Evolutionary conservation across 1,140 invertebrate species (phyloP), one percentile per base, ranked within the genome.

Genomic region (Micrasema longulum): DNA sequence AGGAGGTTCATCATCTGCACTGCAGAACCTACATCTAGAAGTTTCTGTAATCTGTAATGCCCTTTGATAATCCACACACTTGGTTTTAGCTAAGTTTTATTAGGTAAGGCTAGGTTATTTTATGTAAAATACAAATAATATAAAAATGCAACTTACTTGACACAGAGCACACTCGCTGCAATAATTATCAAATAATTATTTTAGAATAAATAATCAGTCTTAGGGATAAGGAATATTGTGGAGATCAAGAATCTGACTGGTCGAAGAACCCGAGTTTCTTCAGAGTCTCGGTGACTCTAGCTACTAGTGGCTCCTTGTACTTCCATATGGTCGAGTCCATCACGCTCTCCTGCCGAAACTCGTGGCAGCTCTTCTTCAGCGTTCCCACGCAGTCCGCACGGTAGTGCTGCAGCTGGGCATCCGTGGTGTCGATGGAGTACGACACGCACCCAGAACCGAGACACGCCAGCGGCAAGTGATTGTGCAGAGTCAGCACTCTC

Each of bases 401-500:
- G 82, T 97, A 98, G 80, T 98, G 96, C 80, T 97, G 95, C 76
- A 98, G 83, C 73, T 97, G 93, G 6, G 96, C 96, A 73, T 94
- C 91, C 50, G 87, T 85, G 1, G 91, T 93, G 72, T 93, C 90
- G 68, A 97, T 91, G 9, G 93, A 88, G 82, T 94, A 97, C 20
- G 93, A 95, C 14, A 93, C 94, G 81, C 95, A 97, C 1, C 89
- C 89, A 1, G 92, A 90, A 18, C 93, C 93, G 0, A 97, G 82
- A 77, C 95, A 97, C 43, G 94, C 93, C 48, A 97, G 81, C 11
- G 95, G 95, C 78, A 96, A 97, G 82, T 97, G 95, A 83, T 97
- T 97, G 86, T 97, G 95, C 38, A 97, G 85, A 4, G 94, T 95
- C 6, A 97, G 87, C 14, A 95, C 95, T 70, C 93, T 88, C 76